Evolutionary conservation across 2,888 invertebrate species (phyloP), one percentile per base, ranked within the genome.

Genomic region (Pardosa pseudoannulata): DNA sequence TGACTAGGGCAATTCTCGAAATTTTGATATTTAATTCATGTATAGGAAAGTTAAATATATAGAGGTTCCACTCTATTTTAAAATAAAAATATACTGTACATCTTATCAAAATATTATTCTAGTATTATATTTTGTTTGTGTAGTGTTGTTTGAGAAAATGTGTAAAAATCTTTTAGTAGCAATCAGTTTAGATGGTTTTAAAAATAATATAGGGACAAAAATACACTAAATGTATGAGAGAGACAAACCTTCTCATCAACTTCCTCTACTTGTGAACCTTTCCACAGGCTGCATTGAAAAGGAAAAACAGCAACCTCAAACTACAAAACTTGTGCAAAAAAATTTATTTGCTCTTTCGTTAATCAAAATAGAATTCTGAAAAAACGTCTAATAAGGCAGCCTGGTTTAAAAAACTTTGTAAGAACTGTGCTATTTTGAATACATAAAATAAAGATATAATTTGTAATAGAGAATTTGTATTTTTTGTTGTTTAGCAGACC

Each of bases 241-340:
- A 29, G 88, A 89, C 89, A 88, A 89, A 89, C 89, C 89, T 89
- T 89, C 71, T 89, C 88, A 86, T 89, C 88, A 85, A 85, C 88
- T 89, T 87, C 89, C 87, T 81, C 86, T 83, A 89, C 88, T 80
- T 88, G 88, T 78, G 88, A 88, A 78, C 89, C 89, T 78, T 89
- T 89, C 89, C 89, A 89, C 36, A 88, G 88, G 89, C 89, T 89
- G 89, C 89, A 82, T 89, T 88, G 65, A 88, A 85, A 89, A 88
- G 87, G 78, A 88, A 88, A 88, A 87, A 87, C 67, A 86, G 74
- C 50, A 86, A 75, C 74, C 75, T 86, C 86, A 78, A 74, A 86
- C 74, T 67, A 50, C 28, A 19, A 62, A 39, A 79, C 46, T 75
- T 75, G 75, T 56, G 67, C 78, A 87, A 87, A 87, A 87, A 73